Conservation (phyloP, 2,113 vertebrate genomes). For the Mandrillus leucophaeus region DNA sequence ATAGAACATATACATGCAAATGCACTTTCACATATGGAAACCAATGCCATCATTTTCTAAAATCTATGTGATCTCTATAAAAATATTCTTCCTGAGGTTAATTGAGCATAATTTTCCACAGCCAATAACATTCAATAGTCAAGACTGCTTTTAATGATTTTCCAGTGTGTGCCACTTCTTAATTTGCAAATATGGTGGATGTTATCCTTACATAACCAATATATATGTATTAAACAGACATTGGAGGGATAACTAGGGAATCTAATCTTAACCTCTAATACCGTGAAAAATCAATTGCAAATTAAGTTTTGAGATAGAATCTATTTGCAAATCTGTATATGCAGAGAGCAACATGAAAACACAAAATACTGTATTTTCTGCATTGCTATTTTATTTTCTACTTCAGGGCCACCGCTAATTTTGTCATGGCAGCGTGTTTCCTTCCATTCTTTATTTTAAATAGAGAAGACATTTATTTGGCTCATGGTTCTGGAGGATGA, state of each 20-base stretch:
- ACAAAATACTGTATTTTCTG: not conserved
- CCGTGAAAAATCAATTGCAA: not conserved
- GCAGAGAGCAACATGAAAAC: not conserved
- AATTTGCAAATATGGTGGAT: not conserved
- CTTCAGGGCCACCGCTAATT: not conserved
- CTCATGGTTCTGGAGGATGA: not conserved
- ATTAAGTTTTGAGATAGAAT: not conserved
- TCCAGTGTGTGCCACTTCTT: not conserved
- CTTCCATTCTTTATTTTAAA: not conserved
- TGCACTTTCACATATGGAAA: not conserved
- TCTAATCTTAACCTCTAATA: not conserved
- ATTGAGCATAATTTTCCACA: not conserved
- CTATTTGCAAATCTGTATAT: not conserved
- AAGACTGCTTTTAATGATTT: slow-evolving; percentile 9
- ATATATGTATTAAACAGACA: not conserved
- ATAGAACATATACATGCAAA: not conserved
- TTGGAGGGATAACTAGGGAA: not conserved
- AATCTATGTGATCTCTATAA: not conserved
- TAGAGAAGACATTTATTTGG: not conserved
- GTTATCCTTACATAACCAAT: not conserved
- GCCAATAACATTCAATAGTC: not conserved
- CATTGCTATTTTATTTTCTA: not conserved
- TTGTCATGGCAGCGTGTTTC: not conserved
- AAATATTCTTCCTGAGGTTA: not conserved
- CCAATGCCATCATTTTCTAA: not conserved